These are phyloP conservation scores for Psix sp. DNA, from an alignment of 1,140 invertebrate species.

Conservation along the genomic window DNA sequence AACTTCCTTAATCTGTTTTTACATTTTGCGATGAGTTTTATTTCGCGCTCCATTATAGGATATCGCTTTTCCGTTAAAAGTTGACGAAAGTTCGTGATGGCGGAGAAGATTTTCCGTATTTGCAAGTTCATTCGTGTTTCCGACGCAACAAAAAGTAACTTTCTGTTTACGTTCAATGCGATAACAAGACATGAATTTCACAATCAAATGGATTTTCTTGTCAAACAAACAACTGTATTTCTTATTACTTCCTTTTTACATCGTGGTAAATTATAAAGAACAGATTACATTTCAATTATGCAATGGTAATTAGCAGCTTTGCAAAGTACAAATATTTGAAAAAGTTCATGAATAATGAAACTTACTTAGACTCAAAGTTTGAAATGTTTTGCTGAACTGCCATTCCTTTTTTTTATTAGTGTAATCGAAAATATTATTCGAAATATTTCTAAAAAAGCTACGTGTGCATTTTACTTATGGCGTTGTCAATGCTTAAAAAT, in stretches of 20 bases:
- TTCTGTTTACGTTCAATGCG: slow-evolving; percentile 5
- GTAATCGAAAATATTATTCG: too few species aligned
- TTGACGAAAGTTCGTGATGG: not conserved
- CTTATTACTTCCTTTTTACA: slow-evolving; percentile 7
- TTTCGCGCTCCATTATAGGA: not conserved
- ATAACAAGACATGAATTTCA: slow-evolving; percentile 26
- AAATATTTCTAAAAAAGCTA: too few species aligned
- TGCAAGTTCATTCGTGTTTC: slow-evolving; percentile 1
- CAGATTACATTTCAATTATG: not conserved
- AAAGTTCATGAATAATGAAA: too few species aligned
- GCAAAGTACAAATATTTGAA: not conserved
- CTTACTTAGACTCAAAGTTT: too few species aligned
- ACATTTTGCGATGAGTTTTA: not conserved
- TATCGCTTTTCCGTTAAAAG: too few species aligned
- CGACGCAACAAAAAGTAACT: slow-evolving; percentile 5
- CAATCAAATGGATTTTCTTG: slow-evolving; percentile 8
- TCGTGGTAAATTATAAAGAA: not conserved
- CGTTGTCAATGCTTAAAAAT: too few species aligned
- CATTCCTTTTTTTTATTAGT: too few species aligned
- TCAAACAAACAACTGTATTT: slow-evolving; percentile 5
- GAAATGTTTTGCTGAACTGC: too few species aligned
- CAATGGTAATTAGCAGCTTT: not conserved
- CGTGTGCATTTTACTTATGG: too few species aligned
- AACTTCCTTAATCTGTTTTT: not conserved
- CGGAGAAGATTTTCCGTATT: not conserved